Evolutionary conservation across 1,140 invertebrate genomes (phyloP), one percentile per base, ranked within the genome.

Genomic region (Bombus superbus): DNA sequence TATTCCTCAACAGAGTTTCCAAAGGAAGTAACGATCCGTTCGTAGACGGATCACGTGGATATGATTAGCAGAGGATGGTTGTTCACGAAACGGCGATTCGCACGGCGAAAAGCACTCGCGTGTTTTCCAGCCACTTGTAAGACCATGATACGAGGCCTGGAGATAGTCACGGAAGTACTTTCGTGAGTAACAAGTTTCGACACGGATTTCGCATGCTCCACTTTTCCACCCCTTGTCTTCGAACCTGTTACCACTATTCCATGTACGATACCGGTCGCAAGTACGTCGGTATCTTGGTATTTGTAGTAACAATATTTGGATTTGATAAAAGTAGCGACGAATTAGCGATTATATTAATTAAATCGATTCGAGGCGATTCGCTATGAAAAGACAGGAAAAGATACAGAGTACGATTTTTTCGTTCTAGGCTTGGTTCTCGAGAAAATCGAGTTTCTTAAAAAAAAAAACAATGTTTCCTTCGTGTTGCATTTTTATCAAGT

Each of bases 151-250:
- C 79, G 59, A 71, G 35, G 38, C 62, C 32, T 44, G 25, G 71
- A 87, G 88, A 89, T 86, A 90, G 89, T 88, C 89, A 90, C 89
- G 89, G 83, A 91, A 91, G 86, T 87, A 75, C 81, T 86, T 78
- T 74, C 86, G 89, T 73, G 80, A 88, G 86, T 90, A 91, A 90
- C 89, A 91, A 90, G 89, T 90, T 90, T 90, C 88, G 88, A 90
- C 85, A 86, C 76, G 81, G 71, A 83, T 84, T 81, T 90, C 89
- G 87, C 69, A 82, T 80, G 89, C 88, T 86, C 88, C 64, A 89
- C 80, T 89, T 89, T 89, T 59, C 68, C 44, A 2, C 13, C 40
- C 32, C 53, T 77, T 44, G 25, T 59, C 25, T 15, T 53, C 66
- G 15, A 32, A 35, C 66, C 66, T 32, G 64, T 15, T n/a, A 66